phyloP scores from a whole-genome alignment of 1,140 invertebrate genomes.

The Drosophila busckii region DNA sequence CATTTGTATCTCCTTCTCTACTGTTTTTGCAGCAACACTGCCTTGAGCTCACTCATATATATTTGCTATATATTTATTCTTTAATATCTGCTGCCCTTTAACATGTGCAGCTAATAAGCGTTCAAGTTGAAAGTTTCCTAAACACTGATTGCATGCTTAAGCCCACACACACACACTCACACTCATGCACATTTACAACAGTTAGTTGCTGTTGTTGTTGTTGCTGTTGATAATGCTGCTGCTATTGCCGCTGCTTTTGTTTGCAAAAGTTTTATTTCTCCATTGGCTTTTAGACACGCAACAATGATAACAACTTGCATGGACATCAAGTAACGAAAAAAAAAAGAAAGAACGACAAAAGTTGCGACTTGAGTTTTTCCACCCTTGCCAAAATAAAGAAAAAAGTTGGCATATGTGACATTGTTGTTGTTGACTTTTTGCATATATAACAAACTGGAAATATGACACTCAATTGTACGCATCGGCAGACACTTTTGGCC shows the following conservation, averaged over 20 bases:
- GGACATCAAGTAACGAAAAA: slow-evolving; percentile 22
- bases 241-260: slow-evolving; percentile 29
- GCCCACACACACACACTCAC: slow-evolving; percentile 3
- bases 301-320: slow-evolving; percentile 74
- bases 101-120: too few species aligned
- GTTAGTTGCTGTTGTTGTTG: slow-evolving; percentile 7
- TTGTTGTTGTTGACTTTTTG: slow-evolving; percentile 9
- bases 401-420: background rate
- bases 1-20: too few species aligned
- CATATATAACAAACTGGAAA: slow-evolving; percentile 65
- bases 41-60: too few species aligned
- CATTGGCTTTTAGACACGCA: slow-evolving; percentile 72
- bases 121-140: slow-evolving; percentile 49
- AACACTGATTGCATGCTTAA: slow-evolving; percentile 49
- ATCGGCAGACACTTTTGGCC: slow-evolving; percentile 64
- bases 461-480: slow-evolving; percentile 76
- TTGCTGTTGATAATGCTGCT: slow-evolving; percentile 54
- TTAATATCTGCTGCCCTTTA: too few species aligned
- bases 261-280: slow-evolving; percentile 63
- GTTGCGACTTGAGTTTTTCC: slow-evolving; percentile 35
- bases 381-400: slow-evolving; percentile 40
- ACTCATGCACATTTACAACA: slow-evolving; percentile 31
- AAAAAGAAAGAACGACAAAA: slow-evolving; percentile 43
- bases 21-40: too few species aligned
- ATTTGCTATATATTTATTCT: too few species aligned